Conservation (phyloP, 1,140 invertebrate species). For the Thrips palmi region DNA sequence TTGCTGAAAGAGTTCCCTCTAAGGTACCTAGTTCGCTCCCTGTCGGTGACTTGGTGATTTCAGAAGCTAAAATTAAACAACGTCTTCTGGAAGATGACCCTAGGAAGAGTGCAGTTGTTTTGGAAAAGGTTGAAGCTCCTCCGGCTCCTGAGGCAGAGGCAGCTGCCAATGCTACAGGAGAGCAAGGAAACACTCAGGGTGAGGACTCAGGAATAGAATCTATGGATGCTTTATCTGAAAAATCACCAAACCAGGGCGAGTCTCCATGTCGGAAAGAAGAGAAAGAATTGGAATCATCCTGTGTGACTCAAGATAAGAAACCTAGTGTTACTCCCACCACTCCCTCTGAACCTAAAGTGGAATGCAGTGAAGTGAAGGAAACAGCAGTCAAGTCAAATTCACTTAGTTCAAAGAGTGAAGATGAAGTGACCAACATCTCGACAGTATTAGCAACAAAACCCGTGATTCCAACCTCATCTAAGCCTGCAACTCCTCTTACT, state of each 20-base stretch:
- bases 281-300: conserved; percentile 10
- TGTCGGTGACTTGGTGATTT: conserved; percentile 28
- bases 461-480: too few species aligned
- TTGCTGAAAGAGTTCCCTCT: too few species aligned
- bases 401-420: too few species aligned
- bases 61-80: conserved; percentile 40
- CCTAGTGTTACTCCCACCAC: not conserved
- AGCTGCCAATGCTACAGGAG: conserved; percentile 7
- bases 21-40: conserved; percentile 20
- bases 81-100: conserved; percentile 29
- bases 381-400: too few species aligned
- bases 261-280: conserved; percentile 27
- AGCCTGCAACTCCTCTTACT: too few species aligned
- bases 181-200: conserved; percentile 29
- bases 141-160: too few species aligned
- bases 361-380: conserved; percentile 1
- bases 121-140: conserved; percentile 2
- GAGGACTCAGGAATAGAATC: conserved; percentile 86
- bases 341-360: not conserved
- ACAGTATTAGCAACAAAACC: too few species aligned
- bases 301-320: not conserved
- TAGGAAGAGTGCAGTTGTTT: conserved; percentile 4
- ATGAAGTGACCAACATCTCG: too few species aligned
- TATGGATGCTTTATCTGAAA: conserved; percentile 81
- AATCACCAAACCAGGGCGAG: conserved; percentile 69